Conservation (phyloP, 2,113 vertebrate species). For the Galemys pyrenaicus region DNA sequence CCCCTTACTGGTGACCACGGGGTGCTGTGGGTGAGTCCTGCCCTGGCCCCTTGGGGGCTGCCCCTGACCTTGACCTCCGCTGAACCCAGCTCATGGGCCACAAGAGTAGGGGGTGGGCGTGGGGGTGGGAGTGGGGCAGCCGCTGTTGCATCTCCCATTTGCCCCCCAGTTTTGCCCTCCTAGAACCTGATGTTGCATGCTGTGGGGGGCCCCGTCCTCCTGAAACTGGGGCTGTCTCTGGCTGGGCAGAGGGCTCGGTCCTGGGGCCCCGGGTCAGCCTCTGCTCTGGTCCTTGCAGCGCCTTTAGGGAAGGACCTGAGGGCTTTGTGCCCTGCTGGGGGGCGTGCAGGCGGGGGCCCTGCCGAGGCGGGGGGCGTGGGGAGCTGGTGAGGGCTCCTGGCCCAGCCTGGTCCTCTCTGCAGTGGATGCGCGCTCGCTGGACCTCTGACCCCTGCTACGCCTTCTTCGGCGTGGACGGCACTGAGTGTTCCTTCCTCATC, state of each 20-base stretch:
- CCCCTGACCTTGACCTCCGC: background rate
- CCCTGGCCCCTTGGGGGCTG: background rate
- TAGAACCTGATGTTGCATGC: too few species aligned
- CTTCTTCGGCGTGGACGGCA: constrained; percentile 97
- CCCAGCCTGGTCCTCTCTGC: constrained; percentile 44
- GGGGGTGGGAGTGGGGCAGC: background rate
- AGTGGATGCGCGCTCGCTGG: constrained; percentile 99
- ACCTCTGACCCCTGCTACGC: constrained; percentile 98
- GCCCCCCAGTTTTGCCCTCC: background rate
- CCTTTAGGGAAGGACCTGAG: too few species aligned
- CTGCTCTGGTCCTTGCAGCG: too few species aligned
- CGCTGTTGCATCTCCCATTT: background rate
- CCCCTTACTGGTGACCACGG: accelerated
- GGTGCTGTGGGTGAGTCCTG: background rate
- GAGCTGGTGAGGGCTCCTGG: too few species aligned
- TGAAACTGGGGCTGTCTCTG: background rate
- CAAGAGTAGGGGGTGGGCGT: too few species aligned
- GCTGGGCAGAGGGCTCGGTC: background rate
- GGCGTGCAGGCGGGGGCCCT: too few species aligned
- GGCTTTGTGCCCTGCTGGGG: too few species aligned
- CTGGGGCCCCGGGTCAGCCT: background rate
- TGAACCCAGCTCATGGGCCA: too few species aligned
- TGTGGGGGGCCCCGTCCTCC: background rate
- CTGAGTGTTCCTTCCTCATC: constrained; percentile 97
- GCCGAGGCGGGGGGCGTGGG: too few species aligned